Evolutionary conservation across 1,140 invertebrate genomes (phyloP), one percentile per base, ranked within the genome.

Genomic region (Diachasmimorpha longicaudata): DNA sequence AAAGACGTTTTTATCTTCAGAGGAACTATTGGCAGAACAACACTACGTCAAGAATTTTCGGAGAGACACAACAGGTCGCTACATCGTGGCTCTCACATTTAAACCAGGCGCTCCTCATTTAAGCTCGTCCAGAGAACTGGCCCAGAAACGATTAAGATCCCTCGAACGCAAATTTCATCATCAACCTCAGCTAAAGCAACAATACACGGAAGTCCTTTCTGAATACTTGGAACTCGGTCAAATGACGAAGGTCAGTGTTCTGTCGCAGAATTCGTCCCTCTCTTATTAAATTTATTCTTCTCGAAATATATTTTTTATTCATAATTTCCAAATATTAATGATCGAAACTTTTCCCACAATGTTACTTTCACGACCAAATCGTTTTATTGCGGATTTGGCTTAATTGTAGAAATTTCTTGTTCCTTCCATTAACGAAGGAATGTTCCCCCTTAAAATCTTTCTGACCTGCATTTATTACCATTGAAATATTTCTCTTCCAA

Each of bases 131-230:
- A 48, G 74, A 9, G 31, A 76, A 2, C 77, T 72, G 0, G 80
- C 81, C 31, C 44, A 78, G 3, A 31, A 77, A 70, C 72, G 81
- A 70, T 70, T 81, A 4, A 9, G 71, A 8, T 42, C 77, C 36
- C 39, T 85, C 23, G 80, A 84, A 70, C 39, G 80, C 46, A 70
- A 77, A 69, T 39, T 84, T 10, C 6, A 0, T 10, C 55, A 37
- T 23, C 36, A 80, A 25, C 75, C 78, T 6, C 23, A 77, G 1
- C 19, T 80, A 1, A 76, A 78, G 70, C 14, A 21, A 42, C 13
- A 76, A 69, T 85, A 88, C 74, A 14, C 14, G 10, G 52, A 73
- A 23, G 83, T 86, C 69, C 78, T 88, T 74, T 23, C 80, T 11
- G 81, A 87, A 76, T 85, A 84, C 68, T 14, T 75, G 37, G 1